Evolutionary conservation across 1,140 invertebrate genomes (phyloP).

Genomic region (Caenorhabditis latens): DNA sequence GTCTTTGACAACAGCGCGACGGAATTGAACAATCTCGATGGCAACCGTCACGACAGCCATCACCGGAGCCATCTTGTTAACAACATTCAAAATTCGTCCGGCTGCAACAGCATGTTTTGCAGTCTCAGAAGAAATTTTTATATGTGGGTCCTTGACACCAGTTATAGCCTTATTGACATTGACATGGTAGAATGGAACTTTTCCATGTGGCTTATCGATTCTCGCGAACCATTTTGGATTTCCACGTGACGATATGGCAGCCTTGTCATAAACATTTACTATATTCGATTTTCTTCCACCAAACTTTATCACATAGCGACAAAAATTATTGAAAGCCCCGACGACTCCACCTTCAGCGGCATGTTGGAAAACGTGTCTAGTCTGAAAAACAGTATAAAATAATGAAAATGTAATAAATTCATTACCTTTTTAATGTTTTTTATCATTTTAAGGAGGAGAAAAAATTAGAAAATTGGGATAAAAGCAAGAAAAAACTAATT

Average conservation of each 20-base stretch:
- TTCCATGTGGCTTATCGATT: constrained; percentile 3
- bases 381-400: not conserved
- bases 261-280: not conserved
- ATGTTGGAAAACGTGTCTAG: not conserved
- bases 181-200: constrained; percentile 11
- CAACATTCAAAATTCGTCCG: not conserved
- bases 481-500: too few species aligned
- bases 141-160: not conserved
- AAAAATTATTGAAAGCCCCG: not conserved
- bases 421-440: not conserved
- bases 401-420: not conserved
- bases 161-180: not conserved
- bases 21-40: not conserved
- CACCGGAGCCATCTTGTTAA: not conserved
- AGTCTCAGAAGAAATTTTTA: not conserved
- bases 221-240: not conserved
- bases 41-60: not conserved
- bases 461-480: too few species aligned
- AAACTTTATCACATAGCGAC: not conserved
- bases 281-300: not conserved
- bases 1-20: not conserved
- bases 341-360: not conserved
- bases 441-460: not conserved
- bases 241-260: not conserved
- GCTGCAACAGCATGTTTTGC: not conserved